phyloP scores from a whole-genome alignment of 1,140 invertebrate genomes.

The Brachionus koreanus region DNA sequence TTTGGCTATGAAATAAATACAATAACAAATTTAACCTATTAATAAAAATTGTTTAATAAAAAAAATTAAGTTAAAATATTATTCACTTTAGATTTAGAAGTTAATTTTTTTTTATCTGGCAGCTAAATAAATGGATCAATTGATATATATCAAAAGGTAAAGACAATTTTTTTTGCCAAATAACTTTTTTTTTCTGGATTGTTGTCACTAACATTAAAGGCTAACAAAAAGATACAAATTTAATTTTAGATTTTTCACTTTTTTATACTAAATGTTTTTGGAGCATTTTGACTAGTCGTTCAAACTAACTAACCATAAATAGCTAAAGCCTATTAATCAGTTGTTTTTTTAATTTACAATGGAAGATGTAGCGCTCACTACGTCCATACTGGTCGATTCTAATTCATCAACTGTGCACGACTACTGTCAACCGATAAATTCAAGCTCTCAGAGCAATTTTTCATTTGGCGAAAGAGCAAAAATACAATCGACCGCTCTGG shows the following conservation, averaged over 20 bases:
- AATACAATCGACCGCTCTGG: neutral
- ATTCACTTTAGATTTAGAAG: neutral
- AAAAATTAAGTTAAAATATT: neutral
- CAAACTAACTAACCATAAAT: neutral
- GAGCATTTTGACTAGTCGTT: neutral
- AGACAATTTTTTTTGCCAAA: neutral
- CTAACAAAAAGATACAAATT: neutral
- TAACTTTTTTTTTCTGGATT: neutral
- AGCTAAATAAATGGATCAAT: neutral
- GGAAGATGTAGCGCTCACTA: conserved; percentile 35
- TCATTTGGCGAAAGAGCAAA: neutral
- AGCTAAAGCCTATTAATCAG: neutral
- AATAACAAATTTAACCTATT: neutral
- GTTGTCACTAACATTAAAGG: neutral
- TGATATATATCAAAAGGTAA: neutral
- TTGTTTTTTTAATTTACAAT: neutral
- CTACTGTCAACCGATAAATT: neutral
- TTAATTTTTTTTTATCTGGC: neutral
- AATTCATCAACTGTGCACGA: neutral
- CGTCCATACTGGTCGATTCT: neutral
- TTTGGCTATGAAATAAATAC: neutral
- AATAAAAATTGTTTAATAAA: neutral
- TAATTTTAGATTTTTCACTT: neutral
- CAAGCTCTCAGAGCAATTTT: neutral
- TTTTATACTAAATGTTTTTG: neutral